Base-by-base conservation (phyloP, 2,113 vertebrate species). In the Pollachius pollachius region DNA sequence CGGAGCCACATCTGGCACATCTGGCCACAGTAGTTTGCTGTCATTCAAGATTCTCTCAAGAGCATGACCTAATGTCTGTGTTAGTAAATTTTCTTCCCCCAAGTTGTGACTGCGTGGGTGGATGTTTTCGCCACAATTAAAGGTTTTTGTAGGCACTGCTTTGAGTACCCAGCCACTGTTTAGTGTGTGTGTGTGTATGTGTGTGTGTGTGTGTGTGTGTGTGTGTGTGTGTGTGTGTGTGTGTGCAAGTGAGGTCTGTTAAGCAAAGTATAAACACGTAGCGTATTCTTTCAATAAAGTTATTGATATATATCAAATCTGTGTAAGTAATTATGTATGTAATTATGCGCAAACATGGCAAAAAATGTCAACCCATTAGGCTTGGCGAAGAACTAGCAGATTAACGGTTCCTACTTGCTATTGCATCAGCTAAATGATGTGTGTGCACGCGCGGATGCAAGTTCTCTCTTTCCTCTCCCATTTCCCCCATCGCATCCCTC, bases 1-100 rank as follows among this genome's bases (percentile, higher is more conserved):
- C 13, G 3, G 52, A 67, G 41, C 65, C 68, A 80, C 85, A 84
- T 81, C 82, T 85, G 85, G 78, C 75, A 72, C 84, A 82, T 85
- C 81, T 83, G 85, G 67, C 41, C 65, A 21, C 78, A 77, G 15
- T 77, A 82, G 84, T 76, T 80, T 83, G 72, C 78, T 72, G 84
- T 82, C 81, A 67, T 27, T 83, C 71, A 63, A n/a, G 17, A 34
- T 58, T 41, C 23, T 23, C 23, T 67, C 75, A 21, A n/a, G 34
- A 59, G 67, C 80, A 64, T 23, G 23, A 23, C 23, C 23, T 23
- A 23, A 23, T 23, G 23, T 23, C 23, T 23, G 23, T 23, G 23
- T 23, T 23, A 23, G 23, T 23, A 23, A 1, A 23, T 23, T 23
- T 23, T 23, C 23, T 23, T 23, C 23, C 23, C 23, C 1, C 23